Conservation (phyloP, 2,113 vertebrate genomes). For the Bungarus multicinctus region DNA sequence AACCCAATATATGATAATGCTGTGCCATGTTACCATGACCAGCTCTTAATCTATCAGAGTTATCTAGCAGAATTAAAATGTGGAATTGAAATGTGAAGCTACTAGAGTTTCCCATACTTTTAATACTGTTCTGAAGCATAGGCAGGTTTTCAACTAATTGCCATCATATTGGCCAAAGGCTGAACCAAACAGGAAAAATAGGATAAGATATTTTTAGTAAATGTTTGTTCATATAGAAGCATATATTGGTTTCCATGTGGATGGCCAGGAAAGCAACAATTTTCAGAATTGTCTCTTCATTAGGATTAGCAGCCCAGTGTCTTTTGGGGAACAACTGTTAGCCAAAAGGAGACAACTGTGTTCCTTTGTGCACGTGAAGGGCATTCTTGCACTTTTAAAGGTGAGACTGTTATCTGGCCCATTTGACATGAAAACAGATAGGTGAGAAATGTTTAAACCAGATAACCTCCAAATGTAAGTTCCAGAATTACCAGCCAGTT, state of each 20-base stretch:
- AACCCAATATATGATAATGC: background rate
- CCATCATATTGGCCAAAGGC: background rate
- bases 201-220: slow-evolving; percentile 1
- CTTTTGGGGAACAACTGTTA: slow-evolving; percentile 3
- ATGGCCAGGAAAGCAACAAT: slow-evolving; percentile 9
- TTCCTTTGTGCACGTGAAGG: background rate
- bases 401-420: background rate
- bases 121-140: background rate
- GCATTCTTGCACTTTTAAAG: background rate
- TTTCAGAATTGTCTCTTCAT: slow-evolving; percentile 8
- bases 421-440: background rate
- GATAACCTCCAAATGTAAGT: background rate
- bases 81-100: background rate
- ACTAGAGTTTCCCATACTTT: background rate
- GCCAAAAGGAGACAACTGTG: slow-evolving; percentile 6
- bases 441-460: background rate
- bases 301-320: background rate
- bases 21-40: background rate
- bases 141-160: background rate
- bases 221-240: background rate
- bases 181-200: background rate
- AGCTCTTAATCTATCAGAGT: background rate
- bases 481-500: background rate
- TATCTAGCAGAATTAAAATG: background rate
- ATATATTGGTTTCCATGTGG: slow-evolving; percentile 1